phyloP scores from a whole-genome alignment of 2,888 invertebrate species.

The Lagria hirta region DNA sequence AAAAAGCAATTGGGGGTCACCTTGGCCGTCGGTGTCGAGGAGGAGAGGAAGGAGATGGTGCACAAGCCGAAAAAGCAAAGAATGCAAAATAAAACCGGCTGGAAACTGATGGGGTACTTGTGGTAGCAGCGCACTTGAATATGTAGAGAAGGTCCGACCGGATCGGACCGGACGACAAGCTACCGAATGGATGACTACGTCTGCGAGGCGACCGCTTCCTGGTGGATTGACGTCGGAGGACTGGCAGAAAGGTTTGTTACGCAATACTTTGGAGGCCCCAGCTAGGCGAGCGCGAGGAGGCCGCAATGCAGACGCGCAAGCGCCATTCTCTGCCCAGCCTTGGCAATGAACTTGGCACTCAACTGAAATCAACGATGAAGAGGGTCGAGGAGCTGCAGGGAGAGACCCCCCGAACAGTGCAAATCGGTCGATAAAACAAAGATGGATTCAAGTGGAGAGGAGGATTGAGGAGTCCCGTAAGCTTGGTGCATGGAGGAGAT shows the following conservation, averaged over 20 bases:
- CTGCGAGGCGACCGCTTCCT: constrained; percentile 39
- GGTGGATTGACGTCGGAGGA: constrained; percentile 42
- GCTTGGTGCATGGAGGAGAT: constrained; percentile 6
- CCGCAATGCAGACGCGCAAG: constrained; percentile 63
- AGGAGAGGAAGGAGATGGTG: constrained; percentile 23
- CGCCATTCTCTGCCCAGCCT: constrained; percentile 71
- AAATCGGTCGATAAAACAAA: constrained; percentile 35
- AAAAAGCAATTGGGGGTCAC: constrained; percentile 49
- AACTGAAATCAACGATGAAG: too few species aligned
- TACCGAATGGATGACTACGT: constrained; percentile 12
- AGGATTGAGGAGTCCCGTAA: too few species aligned
- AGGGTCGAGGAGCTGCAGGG: constrained; percentile 19
- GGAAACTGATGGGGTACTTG: too few species aligned
- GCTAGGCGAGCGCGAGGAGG: constrained; percentile 46
- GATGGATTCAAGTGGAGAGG: too few species aligned
- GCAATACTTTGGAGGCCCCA: constrained; percentile 47
- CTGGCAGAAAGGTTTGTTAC: constrained; percentile 46
- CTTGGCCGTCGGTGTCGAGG: constrained; percentile 49
- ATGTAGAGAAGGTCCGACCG: neutral
- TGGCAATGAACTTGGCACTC: constrained; percentile 79
- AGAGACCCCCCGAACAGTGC: constrained; percentile 7
- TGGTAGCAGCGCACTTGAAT: neutral
- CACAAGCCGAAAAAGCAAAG: too few species aligned
- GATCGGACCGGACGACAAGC: neutral
- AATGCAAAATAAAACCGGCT: too few species aligned